Base-by-base conservation (phyloP, 2,797 vertebrate genomes). In the Danionella dracula region DNA sequence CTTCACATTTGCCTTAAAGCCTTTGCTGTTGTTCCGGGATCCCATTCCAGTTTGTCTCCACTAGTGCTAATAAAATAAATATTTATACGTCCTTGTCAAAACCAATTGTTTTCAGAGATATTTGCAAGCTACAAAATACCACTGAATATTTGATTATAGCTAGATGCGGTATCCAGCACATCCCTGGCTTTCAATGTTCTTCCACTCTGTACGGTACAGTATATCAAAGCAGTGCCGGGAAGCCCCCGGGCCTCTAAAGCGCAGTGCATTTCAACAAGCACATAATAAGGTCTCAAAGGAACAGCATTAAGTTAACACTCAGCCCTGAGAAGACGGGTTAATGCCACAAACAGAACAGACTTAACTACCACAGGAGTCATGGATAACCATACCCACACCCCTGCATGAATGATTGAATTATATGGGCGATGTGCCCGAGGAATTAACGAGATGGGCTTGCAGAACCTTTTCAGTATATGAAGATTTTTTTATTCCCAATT, bases 321-420 rank as follows among this genome's bases (percentile, higher is more conserved):
- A 49, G 48, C 19, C 46, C 46, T 15, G n/a, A 62, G 21, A 59
- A 13, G 66, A 11, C 11, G 41, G 48, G 17, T 65, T 49, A 60
- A 53, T 12, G 8, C 32, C 49, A 56, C 49, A 53, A 45, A 55
- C 58, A 58, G 13, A 12, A n/a, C 13, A 69, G 61, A 44, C 31
- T 61, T 66, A 15, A 13, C 56, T 12, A 63, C 40, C 68, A 49
- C 35, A 50, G 37, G 27, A 45, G 38, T 62, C 49, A 49, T 66
- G 8, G 15, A 35, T 60, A 54, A 48, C 48, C 60, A 71, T 27
- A 27, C 3, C 32, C 19, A 44, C 44, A 54, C 46, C 54, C 32
- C 53, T n/a, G 37, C 41, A 46, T 21, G 34, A 16, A 55, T 68
- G 56, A 73, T 68, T 70, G 66, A 68, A 69, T 78, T 49, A 59